Evolutionary conservation across 2,113 vertebrate species (phyloP), one percentile per base, ranked within the genome.

Genomic region (Saguinus midas): DNA sequence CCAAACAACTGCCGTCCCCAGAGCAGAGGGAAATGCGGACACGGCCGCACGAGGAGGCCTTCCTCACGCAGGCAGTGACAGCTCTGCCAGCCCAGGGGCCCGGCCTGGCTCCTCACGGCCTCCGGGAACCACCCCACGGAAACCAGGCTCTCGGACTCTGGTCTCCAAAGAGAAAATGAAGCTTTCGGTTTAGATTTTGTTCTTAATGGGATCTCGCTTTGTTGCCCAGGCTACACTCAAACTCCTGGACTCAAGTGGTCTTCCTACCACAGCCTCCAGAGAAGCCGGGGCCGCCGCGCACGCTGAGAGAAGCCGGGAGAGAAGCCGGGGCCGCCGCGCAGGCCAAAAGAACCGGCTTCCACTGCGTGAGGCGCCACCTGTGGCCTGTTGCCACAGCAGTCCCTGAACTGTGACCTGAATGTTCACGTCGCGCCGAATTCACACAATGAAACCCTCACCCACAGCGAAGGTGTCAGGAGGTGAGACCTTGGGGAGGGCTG

Each of bases 21-120:
- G 0, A 23, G 18, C 12, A 78, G 13, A 9, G 32, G 18, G n/a
- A 16, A 16, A 23, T 1, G 1, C 18, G 37, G 55, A 40, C 55
- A 61, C 5, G 1, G 75, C 8, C 2, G 3, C 29, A 7, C 3
- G 1, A 5, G 35, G 48, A 79, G 43, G 43, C 43, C 43, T 43
- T 43, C 23, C 10, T 1, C 0, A 10, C 13, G 78, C 20, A n/a
- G 48, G 11, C 1, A 18, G 20, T 8, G 78, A 35, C 2, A 1
- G 48, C 32, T 3, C 32, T 5, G 3, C 78, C 5, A 52, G 48
- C 32, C 48, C 17, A 32, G 48, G n/a, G 48, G 29, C 29, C 75
- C 2, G 75, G 43, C 25, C 4, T 9, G 20, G 40, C 14, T 35
- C 45, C 45, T 17, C 16, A 17, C 0, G 10, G 43, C 50, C 40